Evolutionary conservation across 2,797 vertebrate genomes (phyloP).

Genomic region (Gymnothorax reevesii): DNA sequence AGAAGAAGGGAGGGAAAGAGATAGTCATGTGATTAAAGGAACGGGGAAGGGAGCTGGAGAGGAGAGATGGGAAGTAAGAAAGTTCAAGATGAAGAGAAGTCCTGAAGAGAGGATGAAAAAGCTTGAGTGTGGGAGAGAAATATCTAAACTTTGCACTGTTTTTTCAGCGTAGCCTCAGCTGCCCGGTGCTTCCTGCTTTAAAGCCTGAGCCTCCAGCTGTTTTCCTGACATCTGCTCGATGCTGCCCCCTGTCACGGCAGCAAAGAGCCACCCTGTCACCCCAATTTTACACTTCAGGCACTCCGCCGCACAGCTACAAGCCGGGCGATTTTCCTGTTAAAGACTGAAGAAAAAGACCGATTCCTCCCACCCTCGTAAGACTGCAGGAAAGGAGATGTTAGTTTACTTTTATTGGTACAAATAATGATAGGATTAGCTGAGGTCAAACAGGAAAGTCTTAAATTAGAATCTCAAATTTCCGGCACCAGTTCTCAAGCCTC

Average conservation of each 20-base stretch:
- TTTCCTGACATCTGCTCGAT: background rate
- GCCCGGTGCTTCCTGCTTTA: slow-evolving; percentile 32
- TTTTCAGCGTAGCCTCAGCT: slow-evolving; percentile 31
- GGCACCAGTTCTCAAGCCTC: background rate
- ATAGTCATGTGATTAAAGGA: too few species aligned
- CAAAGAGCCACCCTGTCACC: background rate
- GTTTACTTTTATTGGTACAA: background rate
- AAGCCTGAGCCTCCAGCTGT: slow-evolving; percentile 44
- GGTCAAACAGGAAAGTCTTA: background rate
- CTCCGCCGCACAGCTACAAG: background rate
- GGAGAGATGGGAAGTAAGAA: background rate
- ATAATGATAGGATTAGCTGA: background rate
- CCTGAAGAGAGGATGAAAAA: background rate
- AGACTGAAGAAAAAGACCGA: background rate
- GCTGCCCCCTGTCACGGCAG: background rate
- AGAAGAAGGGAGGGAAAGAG: too few species aligned
- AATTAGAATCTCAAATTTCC: background rate
- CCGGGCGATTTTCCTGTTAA: background rate
- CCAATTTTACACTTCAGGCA: slow-evolving; percentile 17
- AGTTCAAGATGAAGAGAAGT: background rate
- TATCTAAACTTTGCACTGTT: slow-evolving; percentile 12
- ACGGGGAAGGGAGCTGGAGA: background rate
- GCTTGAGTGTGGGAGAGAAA: slow-evolving; percentile 3
- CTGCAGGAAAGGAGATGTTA: background rate
- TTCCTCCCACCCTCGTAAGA: background rate